Base-by-base conservation (phyloP, 2,797 vertebrate species). In the Galagoides demidoff region DNA sequence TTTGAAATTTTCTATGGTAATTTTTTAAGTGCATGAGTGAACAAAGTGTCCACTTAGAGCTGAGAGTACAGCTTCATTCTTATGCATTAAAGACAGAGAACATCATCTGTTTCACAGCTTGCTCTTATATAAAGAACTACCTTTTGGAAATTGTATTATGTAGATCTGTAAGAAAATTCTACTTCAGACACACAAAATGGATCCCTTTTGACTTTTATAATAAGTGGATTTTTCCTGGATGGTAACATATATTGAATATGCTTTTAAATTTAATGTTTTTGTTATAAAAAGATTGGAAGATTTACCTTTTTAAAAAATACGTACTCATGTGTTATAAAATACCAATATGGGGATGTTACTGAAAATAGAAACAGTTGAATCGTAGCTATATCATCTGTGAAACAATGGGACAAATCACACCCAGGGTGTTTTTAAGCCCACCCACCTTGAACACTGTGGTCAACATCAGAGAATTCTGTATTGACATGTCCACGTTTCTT, bases 261-360 rank as follows among this genome's bases (percentile, higher is more conserved):
- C 16, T 49, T 49, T 92, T 77, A 55, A n/a, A 23, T 78, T 87
- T 92, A 71, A 84, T 79, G 27, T 84, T 85, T 74, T 83, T 95
- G 3, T 59, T 83, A n/a, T 55, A 3, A 14, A 91, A 88, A 92
- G 0, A 2, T 73, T 34, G 3, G 61, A 89, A 89, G 5, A 4
- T 73, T 95, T 95, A 94, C 9, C 45, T 85, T 93, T 94, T 82
- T 78, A 83, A 95, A 52, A 83, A 95, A 52, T 78, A 70, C 78
- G 94, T 94, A 59, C 3, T 76, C 19, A 9, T 16, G 2, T 73
- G 12, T 84, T 94, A 77, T 57, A 87, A 96, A 92, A 89, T 66
- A 52, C 37, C 25, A 85, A 19, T 55, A 12, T 61, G 70, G 66
- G 19, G 39, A 70, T 43, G 31, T 96, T 90, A 68, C 17, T 4